These are phyloP conservation scores for Hypselothyrea guttata DNA, from an alignment of 2,888 invertebrate genomes.

Conservation along the genomic window DNA sequence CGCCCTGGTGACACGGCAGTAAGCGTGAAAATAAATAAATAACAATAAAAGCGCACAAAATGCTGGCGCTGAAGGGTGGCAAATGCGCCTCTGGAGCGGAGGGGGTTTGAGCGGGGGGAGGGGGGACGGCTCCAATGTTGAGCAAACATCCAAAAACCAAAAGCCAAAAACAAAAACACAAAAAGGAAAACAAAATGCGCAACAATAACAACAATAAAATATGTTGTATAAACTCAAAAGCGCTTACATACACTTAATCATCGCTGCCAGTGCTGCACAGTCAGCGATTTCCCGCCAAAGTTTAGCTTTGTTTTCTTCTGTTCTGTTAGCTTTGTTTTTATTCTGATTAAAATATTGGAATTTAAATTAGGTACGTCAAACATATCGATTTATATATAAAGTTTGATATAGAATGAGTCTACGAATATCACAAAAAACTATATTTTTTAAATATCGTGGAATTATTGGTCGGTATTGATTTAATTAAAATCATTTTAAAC, in stretches of 20 bases:
- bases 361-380: too few relatives aligned
- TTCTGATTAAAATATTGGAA: too few relatives aligned
- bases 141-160: constrained; percentile 46
- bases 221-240: constrained; percentile 33
- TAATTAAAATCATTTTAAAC: too few relatives aligned
- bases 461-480: too few relatives aligned
- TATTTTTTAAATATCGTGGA: too few relatives aligned
- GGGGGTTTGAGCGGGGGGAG: too few relatives aligned
- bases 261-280: constrained; percentile 7
- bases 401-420: too few relatives aligned
- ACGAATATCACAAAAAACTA: too few relatives aligned
- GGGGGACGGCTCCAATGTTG: constrained; percentile 48
- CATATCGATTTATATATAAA: too few relatives aligned
- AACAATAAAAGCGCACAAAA: constrained; percentile 52
- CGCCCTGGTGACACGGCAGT: constrained; percentile 60
- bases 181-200: constrained; percentile 24
- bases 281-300: neutral
- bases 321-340: too few relatives aligned
- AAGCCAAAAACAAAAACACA: constrained; percentile 18
- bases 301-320: too few relatives aligned
- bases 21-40: constrained; percentile 68
- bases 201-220: constrained; percentile 32
- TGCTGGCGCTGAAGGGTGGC: constrained; percentile 8
- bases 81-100: too few relatives aligned
- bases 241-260: constrained; percentile 53